phyloP scores from a whole-genome alignment of 2,888 invertebrate genomes.

The Zootermopsis nevadensis region DNA sequence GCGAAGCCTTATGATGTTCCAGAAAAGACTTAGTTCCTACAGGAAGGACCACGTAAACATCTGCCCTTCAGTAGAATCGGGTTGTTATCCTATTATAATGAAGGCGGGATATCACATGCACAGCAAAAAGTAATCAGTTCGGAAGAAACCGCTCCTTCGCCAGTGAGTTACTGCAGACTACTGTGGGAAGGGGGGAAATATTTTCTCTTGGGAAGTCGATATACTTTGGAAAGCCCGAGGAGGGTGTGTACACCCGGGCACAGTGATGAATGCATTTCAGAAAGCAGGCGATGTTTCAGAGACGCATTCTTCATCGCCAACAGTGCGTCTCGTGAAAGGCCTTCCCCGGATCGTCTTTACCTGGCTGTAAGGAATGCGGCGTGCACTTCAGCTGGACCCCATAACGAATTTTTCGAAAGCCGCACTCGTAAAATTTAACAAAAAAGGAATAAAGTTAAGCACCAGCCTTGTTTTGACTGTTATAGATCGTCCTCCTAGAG shows the following conservation, averaged over 20 bases:
- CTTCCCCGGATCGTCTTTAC: not conserved
- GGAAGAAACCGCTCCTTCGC: not conserved
- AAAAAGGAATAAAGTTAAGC: not conserved
- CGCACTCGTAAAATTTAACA: slow-evolving; percentile 12
- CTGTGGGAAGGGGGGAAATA: slow-evolving; percentile 33
- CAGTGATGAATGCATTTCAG: slow-evolving; percentile 38
- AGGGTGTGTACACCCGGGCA: slow-evolving; percentile 7
- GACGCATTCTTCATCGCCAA: not conserved
- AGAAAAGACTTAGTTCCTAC: too few relatives aligned
- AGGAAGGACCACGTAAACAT: too few relatives aligned
- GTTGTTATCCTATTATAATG: slow-evolving; percentile 3
- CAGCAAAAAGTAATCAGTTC: not conserved
- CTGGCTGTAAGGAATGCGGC: not conserved
- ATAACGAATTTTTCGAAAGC: not conserved
- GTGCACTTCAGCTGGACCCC: not conserved
- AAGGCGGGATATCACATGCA: not conserved
- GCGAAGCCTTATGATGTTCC: too few relatives aligned
- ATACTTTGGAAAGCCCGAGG: not conserved
- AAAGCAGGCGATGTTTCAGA: slow-evolving; percentile 29
- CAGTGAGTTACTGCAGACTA: not conserved
- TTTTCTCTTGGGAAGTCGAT: slow-evolving; percentile 24
- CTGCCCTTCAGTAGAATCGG: too few relatives aligned
- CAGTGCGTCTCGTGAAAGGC: not conserved
- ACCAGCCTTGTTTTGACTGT: not conserved
- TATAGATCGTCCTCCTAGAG: not conserved